Evolutionary conservation across 1,140 invertebrate genomes (phyloP), one percentile per base, ranked within the genome.

Genomic region (Phymastichus coffea): DNA sequence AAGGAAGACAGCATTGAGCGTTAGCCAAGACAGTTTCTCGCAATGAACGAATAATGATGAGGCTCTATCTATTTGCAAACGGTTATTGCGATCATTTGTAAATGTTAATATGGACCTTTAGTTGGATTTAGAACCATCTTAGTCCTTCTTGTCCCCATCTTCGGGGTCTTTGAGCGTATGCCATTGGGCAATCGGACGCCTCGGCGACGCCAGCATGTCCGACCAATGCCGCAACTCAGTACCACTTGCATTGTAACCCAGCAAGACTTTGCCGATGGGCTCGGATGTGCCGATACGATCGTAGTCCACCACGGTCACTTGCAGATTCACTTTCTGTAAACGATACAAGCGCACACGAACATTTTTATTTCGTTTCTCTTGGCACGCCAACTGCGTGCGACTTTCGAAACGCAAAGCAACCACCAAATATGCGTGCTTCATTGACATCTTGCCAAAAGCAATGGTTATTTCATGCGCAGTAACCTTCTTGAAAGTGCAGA

Each of bases 271-370:
- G 63, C 98, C 98, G 76, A 99, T 99, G 17, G 97, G 96, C 80
- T 99, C 97, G 65, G 95, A 98, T 43, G 97, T 99, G 44, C 97
- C 97, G 79, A 99, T 99, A 79, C 97, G 92, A 86, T 99, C 98
- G 81, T 99, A 99, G 82, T 99, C 98, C 75, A 99, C 97, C 67
- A 99, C 97, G 48, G 97, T 99, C 68, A 99, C 92, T 74, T 95
- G 88, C 82, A 99, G 85, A 81, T 95, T 92, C 66, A 99, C 97
- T 94, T 99, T 99, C 96, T 99, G 87, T 59, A 70, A 70, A 10
- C 22, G 37, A 63, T 49, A 52, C n/a, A n/a, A n/a, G n/a, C n/a
- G n/a, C n/a, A n/a, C n/a, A n/a, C n/a, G n/a, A n/a, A n/a, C n/a
- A n/a, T n/a, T n/a, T n/a, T n/a, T n/a, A n/a, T n/a, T n/a, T n/a